phyloP scores from a whole-genome alignment of 23 tunicate species.

The Oikopleura albicans region DNA sequence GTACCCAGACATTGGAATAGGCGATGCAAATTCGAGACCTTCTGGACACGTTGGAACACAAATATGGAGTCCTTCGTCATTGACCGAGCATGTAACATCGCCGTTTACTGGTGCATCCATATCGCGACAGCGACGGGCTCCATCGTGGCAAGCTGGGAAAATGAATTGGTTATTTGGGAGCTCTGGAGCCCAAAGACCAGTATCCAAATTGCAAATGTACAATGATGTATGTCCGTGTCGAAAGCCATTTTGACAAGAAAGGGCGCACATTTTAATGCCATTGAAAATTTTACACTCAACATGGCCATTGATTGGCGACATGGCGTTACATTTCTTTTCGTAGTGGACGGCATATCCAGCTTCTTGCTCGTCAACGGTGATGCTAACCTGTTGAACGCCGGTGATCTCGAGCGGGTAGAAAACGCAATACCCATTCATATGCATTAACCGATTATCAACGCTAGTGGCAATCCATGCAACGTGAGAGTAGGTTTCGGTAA shows the following conservation, averaged over 20 bases:
- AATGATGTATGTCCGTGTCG: conserved; percentile 31
- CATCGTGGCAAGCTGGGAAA: neutral
- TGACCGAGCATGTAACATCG: conserved; percentile 62
- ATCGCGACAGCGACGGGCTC: conserved; percentile 32
- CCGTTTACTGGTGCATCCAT: conserved; percentile 64
- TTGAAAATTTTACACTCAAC: conserved; percentile 12
- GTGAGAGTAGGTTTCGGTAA: neutral
- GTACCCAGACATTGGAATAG: conserved; percentile 38
- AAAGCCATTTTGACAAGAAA: conserved; percentile 38
- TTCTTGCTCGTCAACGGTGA: conserved; percentile 1
- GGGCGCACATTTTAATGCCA: conserved; percentile 30
- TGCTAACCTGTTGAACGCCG: neutral
- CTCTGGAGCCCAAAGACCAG: conserved; percentile 64
- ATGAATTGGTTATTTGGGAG: conserved; percentile 24
- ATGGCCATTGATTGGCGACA: conserved; percentile 1
- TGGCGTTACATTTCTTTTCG: neutral
- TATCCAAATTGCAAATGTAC: conserved; percentile 45
- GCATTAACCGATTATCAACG: neutral
- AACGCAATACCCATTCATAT: neutral
- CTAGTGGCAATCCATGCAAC: conserved; percentile 10
- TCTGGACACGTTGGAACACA: conserved; percentile 80
- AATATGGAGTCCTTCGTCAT: conserved; percentile 62
- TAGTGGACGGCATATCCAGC: conserved; percentile 1
- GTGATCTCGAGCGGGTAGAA: conserved; percentile 1
- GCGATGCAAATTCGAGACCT: conserved; percentile 39